phyloP scores from a whole-genome alignment of 2,888 invertebrate genomes.

The Drosophila emarginata region DNA sequence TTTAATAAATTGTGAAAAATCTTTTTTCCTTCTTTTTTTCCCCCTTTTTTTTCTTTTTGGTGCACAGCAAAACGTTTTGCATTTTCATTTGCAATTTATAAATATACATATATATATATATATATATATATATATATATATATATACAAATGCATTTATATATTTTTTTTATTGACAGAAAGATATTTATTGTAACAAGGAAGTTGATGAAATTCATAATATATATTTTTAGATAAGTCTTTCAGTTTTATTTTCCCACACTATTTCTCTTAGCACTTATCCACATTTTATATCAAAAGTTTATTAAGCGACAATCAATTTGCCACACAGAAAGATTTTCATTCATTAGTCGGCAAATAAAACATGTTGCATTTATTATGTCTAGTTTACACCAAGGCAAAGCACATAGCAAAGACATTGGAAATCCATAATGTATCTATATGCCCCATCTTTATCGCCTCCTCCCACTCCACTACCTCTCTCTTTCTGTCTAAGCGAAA shows the following conservation, averaged over 20 bases:
- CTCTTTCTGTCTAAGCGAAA: neutral
- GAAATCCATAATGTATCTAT: constrained; percentile 61
- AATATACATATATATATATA: constrained; percentile 24
- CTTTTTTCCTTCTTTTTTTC: constrained; percentile 26
- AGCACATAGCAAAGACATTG: constrained; percentile 20
- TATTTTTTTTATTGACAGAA: neutral
- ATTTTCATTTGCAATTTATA: constrained; percentile 63
- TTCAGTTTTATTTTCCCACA: constrained; percentile 5
- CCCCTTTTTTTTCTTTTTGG: constrained; percentile 20
- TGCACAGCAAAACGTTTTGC: constrained; percentile 65
- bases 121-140: neutral
- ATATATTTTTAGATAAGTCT: neutral
- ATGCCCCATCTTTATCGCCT: constrained; percentile 37
- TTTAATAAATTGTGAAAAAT: constrained; percentile 73
- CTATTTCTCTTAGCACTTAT: neutral
- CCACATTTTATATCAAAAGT: constrained; percentile 6
- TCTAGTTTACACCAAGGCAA: constrained; percentile 50
- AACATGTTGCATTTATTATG: constrained; percentile 53
- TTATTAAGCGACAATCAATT: constrained; percentile 33
- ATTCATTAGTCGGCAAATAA: constrained; percentile 29
- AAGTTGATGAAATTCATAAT: constrained; percentile 4
- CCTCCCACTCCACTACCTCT: constrained; percentile 23
- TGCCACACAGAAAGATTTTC: constrained; percentile 6
- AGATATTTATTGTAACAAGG: constrained; percentile 26
- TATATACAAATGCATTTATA: neutral